A percentile compares a stretch with the other conserved stretches of the same genome.
Conservation (phyloP, 2,888 invertebrate species). For the Rugalucina vietnamica region DNA sequence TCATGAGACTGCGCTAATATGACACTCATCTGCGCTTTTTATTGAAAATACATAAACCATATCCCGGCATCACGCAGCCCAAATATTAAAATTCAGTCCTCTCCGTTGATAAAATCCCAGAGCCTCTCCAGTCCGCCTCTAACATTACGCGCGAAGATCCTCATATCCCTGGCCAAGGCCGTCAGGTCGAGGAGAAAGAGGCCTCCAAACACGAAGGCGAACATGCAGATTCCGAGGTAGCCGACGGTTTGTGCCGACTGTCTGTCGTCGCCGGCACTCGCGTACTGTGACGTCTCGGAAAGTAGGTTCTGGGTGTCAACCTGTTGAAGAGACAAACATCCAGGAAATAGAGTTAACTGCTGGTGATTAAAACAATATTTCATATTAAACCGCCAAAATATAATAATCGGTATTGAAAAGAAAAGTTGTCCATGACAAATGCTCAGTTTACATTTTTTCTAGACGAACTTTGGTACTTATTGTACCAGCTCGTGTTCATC, state of each 20-base stretch:
- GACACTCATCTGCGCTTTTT: no score
- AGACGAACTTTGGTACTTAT: no score
- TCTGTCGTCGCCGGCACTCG: constrained; percentile 1
- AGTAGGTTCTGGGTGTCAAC: background rate
- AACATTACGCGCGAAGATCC: background rate
- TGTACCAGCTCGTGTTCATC: no score
- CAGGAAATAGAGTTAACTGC: no score
- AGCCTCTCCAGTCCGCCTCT: background rate
- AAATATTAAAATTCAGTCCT: background rate
- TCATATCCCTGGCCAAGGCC: background rate
- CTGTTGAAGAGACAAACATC: background rate
- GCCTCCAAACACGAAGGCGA: constrained; percentile 1
- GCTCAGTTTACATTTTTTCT: no score
- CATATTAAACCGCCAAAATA: no score
- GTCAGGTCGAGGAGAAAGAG: background rate
- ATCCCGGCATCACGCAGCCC: no score
- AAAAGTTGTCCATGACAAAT: no score
- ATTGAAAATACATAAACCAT: no score
- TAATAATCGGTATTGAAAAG: no score
- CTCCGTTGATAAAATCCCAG: constrained; percentile 6
- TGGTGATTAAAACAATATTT: no score
- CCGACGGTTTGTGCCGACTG: constrained; percentile 8
- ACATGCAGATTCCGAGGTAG: constrained; percentile 1
- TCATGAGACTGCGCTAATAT: no score
- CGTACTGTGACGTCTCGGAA: background rate